Evolutionary conservation across 2,797 vertebrate species (phyloP).

Genomic region (Stomatorhinus walkeri): DNA sequence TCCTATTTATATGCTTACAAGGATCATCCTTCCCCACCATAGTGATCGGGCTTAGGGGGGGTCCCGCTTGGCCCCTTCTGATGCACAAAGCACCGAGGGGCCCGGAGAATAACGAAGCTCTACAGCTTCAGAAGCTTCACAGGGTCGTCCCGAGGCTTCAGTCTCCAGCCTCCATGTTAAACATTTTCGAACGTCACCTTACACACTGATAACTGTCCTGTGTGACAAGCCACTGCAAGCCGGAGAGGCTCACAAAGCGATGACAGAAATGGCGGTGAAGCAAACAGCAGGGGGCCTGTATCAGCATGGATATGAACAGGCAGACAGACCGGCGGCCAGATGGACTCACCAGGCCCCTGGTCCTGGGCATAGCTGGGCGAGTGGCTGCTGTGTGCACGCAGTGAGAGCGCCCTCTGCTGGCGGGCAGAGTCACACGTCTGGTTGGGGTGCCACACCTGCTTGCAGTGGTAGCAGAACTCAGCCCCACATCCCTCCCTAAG

Average conservation of each 20-base stretch:
- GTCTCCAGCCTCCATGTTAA: not conserved
- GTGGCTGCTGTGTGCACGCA: conserved; percentile 87
- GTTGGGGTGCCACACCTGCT: conserved; percentile 98
- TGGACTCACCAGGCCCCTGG: conserved; percentile 76
- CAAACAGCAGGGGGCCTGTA: not conserved
- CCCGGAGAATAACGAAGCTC: not conserved
- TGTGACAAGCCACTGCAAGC: not conserved
- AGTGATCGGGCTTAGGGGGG: not conserved
- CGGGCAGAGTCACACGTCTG: conserved; percentile 96
- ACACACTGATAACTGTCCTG: not conserved
- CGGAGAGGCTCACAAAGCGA: not conserved
- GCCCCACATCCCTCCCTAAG: conserved; percentile 90
- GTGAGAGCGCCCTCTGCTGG: conserved; percentile 82
- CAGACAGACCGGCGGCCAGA: not conserved
- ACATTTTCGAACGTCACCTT: not conserved
- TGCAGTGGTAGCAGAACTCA: conserved; percentile 99
- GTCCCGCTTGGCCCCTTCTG: not conserved
- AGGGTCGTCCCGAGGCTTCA: not conserved
- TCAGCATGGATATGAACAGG: not conserved
- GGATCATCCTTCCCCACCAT: not conserved
- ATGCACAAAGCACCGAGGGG: not conserved
- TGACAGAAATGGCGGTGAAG: not conserved
- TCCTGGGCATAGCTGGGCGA: conserved; percentile 91
- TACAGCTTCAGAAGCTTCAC: not conserved
- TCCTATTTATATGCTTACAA: not conserved